Evolutionary conservation across 35 echinoderm and acorn worm species (phyloP).

Genomic region (Hemicentrotus pulcherrimus): DNA sequence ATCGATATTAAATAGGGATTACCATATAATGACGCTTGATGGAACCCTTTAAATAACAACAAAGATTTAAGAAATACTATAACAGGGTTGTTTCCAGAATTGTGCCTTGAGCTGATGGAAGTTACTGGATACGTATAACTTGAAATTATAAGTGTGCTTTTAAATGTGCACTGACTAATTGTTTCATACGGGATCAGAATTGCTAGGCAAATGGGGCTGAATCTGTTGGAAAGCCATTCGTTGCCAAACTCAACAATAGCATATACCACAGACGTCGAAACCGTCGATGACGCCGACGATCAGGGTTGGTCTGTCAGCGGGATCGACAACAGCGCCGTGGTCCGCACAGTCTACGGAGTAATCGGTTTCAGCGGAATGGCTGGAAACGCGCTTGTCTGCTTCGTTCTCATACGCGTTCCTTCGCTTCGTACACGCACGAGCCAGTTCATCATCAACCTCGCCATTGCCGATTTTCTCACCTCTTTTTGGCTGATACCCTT

Average conservation of each 20-base stretch:
- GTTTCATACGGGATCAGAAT: no score
- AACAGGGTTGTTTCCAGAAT: no score
- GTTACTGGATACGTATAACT: no score
- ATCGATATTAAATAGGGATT: no score
- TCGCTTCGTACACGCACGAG: slow-evolving; percentile 69
- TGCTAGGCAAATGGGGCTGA: background rate
- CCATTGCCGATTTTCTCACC: slow-evolving; percentile 64
- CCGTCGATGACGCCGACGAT: background rate
- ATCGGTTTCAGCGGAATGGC: slow-evolving; percentile 67
- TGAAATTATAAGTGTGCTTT: no score
- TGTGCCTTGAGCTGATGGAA: no score
- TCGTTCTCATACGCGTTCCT: slow-evolving; percentile 56
- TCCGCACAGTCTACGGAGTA: slow-evolving; percentile 51
- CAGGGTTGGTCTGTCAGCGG: slow-evolving; percentile 74
- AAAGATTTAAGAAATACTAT: no score
- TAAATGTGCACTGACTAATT: no score
- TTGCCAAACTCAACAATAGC: background rate
- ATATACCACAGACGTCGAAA: background rate
- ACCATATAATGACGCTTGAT: no score
- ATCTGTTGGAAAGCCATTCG: background rate
- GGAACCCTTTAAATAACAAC: no score
- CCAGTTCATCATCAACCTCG: slow-evolving; percentile 77
- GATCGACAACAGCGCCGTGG: slow-evolving; percentile 60
- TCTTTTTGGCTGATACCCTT: slow-evolving; percentile 74
- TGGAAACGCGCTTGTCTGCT: slow-evolving; percentile 70